These are phyloP conservation scores for Drosophila testacea DNA, from an alignment of 2,888 invertebrate genomes.

Conservation along the genomic window DNA sequence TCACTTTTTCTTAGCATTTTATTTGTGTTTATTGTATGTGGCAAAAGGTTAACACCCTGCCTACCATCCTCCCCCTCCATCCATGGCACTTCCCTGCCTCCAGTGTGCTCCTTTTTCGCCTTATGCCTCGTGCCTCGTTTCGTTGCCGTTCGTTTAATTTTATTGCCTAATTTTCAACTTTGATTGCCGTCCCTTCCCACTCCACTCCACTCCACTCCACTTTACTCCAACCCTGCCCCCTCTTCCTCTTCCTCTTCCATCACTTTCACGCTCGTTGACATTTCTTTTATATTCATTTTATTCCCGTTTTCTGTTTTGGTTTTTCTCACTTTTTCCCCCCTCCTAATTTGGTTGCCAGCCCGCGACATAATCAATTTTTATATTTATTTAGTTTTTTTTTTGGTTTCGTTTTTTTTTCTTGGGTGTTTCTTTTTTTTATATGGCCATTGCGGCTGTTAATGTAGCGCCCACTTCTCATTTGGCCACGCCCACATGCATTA, in stretches of 20 bases:
- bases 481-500: slow-evolving; percentile 54
- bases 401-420: slow-evolving; percentile 19
- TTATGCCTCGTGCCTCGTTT: slow-evolving; percentile 42
- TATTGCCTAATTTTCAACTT: slow-evolving; percentile 81
- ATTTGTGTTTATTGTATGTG: slow-evolving; percentile 33
- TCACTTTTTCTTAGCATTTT: background rate
- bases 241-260: slow-evolving; percentile 5
- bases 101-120: background rate
- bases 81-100: background rate
- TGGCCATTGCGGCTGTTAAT: slow-evolving; percentile 50
- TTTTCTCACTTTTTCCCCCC: slow-evolving; percentile 18
- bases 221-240: too few relatives aligned
- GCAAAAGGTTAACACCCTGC: slow-evolving; percentile 65
- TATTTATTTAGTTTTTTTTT: slow-evolving; percentile 66
- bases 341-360: slow-evolving; percentile 51
- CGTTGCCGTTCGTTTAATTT: slow-evolving; percentile 78
- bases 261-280: slow-evolving; percentile 77
- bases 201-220: background rate
- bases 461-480: slow-evolving; percentile 45
- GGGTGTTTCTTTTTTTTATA: slow-evolving; percentile 13
- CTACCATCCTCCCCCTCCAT: background rate
- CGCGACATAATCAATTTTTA: slow-evolving; percentile 74
- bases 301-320: slow-evolving; percentile 18
- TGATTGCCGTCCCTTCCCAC: slow-evolving; percentile 60
- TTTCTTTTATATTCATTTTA: slow-evolving; percentile 52